These are phyloP conservation scores for Eulimnadia texana DNA, from an alignment of 1,140 invertebrate genomes.

Conservation along the genomic window DNA sequence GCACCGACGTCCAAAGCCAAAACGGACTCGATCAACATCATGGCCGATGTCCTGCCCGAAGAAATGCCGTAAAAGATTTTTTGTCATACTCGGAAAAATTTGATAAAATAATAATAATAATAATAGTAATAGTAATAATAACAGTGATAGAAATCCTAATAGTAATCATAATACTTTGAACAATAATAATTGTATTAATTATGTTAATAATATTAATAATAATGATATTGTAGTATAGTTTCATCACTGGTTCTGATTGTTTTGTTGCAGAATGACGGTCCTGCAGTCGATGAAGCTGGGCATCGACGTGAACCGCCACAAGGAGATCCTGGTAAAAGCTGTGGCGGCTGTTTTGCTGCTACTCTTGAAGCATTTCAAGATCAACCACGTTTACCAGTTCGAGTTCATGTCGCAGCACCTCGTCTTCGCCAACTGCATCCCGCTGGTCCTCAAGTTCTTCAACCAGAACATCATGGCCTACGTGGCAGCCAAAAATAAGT, in stretches of 20 bases:
- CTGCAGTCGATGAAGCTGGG: slow-evolving; percentile 93
- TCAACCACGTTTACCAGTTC: slow-evolving; percentile 99
- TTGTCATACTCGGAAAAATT: neutral
- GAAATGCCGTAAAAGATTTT: slow-evolving; percentile 66
- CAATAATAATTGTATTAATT: neutral
- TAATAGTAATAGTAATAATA: neutral
- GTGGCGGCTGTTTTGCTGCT: slow-evolving; percentile 87
- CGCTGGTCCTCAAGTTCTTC: slow-evolving; percentile 95
- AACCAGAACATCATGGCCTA: slow-evolving; percentile 97
- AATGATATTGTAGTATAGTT: slow-evolving; percentile 6
- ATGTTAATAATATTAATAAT: neutral
- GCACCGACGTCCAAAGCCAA: slow-evolving; percentile 96
- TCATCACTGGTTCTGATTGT: neutral
- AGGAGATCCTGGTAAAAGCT: slow-evolving; percentile 97
- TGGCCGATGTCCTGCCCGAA: slow-evolving; percentile 91
- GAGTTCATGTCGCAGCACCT: slow-evolving; percentile 98
- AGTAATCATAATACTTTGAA: neutral
- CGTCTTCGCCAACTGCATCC: slow-evolving; percentile 98
- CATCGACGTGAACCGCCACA: slow-evolving; percentile 94
- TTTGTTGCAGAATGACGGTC: slow-evolving; percentile 59
- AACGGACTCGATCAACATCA: slow-evolving; percentile 95
- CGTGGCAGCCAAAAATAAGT: slow-evolving; percentile 86
- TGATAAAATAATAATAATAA: too few species aligned
- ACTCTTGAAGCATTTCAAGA: slow-evolving; percentile 92
- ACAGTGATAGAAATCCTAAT: neutral